Percentiles rank a stretch among this genome's conserved stretches.
phyloP scores from a whole-genome alignment of 2,113 vertebrate species.

The Sciurus niger region DNA sequence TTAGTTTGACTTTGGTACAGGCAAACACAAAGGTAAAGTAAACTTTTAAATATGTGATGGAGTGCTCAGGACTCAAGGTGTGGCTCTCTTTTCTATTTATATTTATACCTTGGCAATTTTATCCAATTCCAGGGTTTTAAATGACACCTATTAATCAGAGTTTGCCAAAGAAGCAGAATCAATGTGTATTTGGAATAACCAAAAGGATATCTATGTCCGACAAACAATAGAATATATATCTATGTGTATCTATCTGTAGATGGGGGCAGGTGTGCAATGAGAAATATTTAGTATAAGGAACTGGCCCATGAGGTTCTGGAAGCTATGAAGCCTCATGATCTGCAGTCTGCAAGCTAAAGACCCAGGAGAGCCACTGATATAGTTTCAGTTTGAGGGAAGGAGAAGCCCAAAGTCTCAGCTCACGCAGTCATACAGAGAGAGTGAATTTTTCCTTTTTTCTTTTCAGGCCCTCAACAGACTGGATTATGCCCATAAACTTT shows the following conservation, averaged over 20 bases:
- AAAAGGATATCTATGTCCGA: not conserved
- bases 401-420: not conserved
- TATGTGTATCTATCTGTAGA: too few relatives aligned
- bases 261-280: not conserved
- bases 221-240: too few relatives aligned
- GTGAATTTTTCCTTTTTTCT: not conserved
- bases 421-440: not conserved
- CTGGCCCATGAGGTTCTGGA: not conserved
- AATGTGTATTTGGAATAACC: not conserved
- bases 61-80: not conserved
- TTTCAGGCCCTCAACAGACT: not conserved
- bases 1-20: not conserved
- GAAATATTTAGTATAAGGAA: not conserved
- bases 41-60: not conserved
- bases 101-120: not conserved
- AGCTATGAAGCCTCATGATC: not conserved
- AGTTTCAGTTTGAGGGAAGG: not conserved
- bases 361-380: not conserved
- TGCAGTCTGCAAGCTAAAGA: not conserved
- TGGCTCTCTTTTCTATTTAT: not conserved
- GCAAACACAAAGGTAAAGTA: not conserved
- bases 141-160: not conserved
- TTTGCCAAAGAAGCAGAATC: not conserved
- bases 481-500: not conserved
- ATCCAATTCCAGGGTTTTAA: not conserved